Evolutionary conservation across 2,797 vertebrate genomes (phyloP).

Genomic region (Nyctibius grandis): DNA sequence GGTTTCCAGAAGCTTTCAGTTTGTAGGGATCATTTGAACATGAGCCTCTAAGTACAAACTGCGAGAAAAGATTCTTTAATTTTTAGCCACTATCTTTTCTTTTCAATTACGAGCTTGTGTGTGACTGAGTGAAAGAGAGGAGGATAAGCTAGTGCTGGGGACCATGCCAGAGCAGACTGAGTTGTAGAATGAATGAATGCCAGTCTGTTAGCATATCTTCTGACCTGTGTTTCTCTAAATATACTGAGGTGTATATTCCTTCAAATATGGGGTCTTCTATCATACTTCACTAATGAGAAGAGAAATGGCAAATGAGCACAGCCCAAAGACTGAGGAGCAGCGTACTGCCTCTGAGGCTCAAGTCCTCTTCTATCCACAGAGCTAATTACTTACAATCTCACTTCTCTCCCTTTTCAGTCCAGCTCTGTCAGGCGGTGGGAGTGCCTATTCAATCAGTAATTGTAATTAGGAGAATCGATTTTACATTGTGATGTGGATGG

Average conservation of each 20-base stretch:
- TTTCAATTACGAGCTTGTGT: neutral
- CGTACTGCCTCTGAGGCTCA: neutral
- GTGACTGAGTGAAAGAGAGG: neutral
- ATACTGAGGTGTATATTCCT: neutral
- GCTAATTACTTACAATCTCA: neutral
- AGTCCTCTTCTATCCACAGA: neutral
- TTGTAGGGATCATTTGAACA: neutral
- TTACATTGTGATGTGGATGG: neutral
- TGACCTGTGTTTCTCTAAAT: neutral
- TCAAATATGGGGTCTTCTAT: neutral
- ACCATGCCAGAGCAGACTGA: neutral
- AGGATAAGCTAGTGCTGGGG: neutral
- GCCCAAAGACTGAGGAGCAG: neutral
- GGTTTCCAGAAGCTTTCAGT: neutral
- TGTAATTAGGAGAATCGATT: neutral
- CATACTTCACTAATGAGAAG: neutral
- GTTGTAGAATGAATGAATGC: neutral
- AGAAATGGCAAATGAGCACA: neutral
- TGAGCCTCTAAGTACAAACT: neutral
- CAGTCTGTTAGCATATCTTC: neutral
- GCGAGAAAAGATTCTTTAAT: neutral
- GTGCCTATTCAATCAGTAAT: neutral
- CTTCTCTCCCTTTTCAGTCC: neutral
- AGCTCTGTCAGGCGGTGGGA: neutral
- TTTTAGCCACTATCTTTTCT: neutral